Evolutionary conservation across 30 jellyfish, hydroid and myxozoan species (phyloP).

Genomic region (Turritopsis rubra): DNA sequence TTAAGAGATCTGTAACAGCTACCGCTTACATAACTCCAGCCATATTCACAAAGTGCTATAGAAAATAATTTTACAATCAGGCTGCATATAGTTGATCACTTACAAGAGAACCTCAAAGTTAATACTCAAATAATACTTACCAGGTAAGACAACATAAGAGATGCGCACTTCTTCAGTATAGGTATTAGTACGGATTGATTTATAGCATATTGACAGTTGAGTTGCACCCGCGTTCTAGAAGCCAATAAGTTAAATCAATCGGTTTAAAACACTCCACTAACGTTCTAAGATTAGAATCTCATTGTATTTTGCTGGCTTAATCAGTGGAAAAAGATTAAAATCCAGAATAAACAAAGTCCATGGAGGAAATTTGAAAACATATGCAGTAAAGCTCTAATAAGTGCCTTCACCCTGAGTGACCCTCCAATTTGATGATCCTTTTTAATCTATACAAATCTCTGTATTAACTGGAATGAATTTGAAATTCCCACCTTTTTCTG

Average conservation of each 20-base stretch:
- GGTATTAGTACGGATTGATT: neutral
- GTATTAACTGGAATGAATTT: neutral
- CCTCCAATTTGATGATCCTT: too few species aligned
- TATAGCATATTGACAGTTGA: neutral
- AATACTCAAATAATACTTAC: neutral
- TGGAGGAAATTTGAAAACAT: too few species aligned
- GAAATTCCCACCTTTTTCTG: too few species aligned
- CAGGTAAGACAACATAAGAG: conserved; percentile 7
- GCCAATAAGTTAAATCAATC: too few species aligned
- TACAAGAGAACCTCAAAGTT: too few species aligned
- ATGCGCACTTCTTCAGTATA: neutral
- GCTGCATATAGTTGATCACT: neutral
- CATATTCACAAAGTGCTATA: conserved; percentile 19
- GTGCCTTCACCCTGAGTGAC: too few species aligned
- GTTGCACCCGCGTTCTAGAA: conserved; percentile 12
- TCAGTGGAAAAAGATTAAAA: too few species aligned
- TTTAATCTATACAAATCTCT: neutral
- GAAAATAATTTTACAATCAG: neutral
- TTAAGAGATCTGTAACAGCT: conserved; percentile 8
- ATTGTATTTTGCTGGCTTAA: too few species aligned
- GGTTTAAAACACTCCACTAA: too few species aligned
- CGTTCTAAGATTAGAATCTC: too few species aligned
- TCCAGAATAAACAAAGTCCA: too few species aligned
- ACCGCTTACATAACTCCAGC: neutral
- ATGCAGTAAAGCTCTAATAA: too few species aligned